These are phyloP conservation scores for Colinus virginianus DNA, from an alignment of 2,113 vertebrate genomes.

Conservation along the genomic window DNA sequence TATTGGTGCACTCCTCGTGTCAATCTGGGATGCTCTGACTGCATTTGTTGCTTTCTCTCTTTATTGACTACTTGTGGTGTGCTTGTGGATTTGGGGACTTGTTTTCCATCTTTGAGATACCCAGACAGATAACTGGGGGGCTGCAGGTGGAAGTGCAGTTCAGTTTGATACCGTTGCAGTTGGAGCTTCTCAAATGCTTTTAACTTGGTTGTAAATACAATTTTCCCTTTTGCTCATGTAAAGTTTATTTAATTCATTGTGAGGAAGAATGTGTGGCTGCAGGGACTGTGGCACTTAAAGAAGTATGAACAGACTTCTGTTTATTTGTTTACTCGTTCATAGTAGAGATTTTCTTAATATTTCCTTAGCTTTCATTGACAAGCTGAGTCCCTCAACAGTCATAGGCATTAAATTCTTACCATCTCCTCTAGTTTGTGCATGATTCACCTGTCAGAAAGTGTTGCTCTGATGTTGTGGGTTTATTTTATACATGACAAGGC, in stretches of 20 bases:
- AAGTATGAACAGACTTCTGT: background rate
- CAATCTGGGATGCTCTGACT: background rate
- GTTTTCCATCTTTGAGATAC: background rate
- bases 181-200: background rate
- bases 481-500: background rate
- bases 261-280: background rate
- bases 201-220: background rate
- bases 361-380: background rate
- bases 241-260: background rate
- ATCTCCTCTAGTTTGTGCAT: background rate
- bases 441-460: background rate
- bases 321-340: background rate
- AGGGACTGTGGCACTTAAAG: background rate
- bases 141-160: background rate
- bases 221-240: accelerated
- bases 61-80: background rate
- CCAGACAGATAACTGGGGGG: background rate
- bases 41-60: background rate
- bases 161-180: background rate
- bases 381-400: background rate
- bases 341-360: background rate
- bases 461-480: background rate
- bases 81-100: background rate
- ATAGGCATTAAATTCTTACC: background rate
- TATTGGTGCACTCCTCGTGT: accelerated